Evolutionary conservation across 2,113 vertebrate genomes (phyloP), one percentile per base, ranked within the genome.

Genomic region (Boleophthalmus pectinirostris): DNA sequence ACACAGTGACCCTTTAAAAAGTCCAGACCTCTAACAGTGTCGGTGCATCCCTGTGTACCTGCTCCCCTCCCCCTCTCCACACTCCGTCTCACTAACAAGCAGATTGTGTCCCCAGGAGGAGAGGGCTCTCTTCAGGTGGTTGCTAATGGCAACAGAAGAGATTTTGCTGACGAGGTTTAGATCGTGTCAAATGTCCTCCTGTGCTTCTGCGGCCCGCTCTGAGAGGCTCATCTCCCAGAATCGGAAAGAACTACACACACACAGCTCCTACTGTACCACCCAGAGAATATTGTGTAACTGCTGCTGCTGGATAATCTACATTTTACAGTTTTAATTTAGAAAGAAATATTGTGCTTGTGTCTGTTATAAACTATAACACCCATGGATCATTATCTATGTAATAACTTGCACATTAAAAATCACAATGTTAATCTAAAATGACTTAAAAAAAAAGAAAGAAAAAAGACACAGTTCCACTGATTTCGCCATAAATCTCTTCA

Each of bases 111-210:
- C 84, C 78, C 74, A 80, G 77, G 82, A 73, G 60, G 60, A 65
- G 35, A 72, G 69, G 82, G 75, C 85, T 66, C 73, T 87, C 60
- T 85, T 86, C 82, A 71, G 64, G n/a, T 74, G 74, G 83, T 82
- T 90, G 90, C 83, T 90, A 90, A 89, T 87, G 80, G 86, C 73
- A 88, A 88, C 84, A 77, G 81, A 70, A 80, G 79, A 73, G 76
- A 83, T 86, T 89, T 87, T 87, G 86, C 85, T 89, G 87, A 92
- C 87, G 66, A 73, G 69, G 82, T 77, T 45, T 23, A 56, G 61
- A 72, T 82, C 80, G 75, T 88, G 29, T 84, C 85, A 66, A 69
- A 70, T 72, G 74, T 73, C 82, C 83, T 76, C 85, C 69, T 73
- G 65, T 70, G 72, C 70, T 66, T 71, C 70, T 66, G 29, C 69